Evolutionary conservation across 2,797 vertebrate genomes (phyloP), one percentile per base, ranked within the genome.

Genomic region (Acrocephalus scirpaceus): DNA sequence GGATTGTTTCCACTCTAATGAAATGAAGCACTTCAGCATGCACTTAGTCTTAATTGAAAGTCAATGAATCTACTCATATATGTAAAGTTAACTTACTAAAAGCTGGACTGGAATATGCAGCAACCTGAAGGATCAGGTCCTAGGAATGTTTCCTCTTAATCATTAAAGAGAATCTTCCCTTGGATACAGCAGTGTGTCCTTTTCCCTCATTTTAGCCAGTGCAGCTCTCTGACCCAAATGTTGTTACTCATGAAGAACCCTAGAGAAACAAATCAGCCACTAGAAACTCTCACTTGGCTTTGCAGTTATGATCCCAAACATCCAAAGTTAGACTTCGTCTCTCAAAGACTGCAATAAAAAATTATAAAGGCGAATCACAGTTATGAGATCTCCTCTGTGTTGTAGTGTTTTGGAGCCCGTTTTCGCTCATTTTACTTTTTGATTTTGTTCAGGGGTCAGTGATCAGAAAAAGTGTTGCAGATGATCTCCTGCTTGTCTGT

Each of bases 161-260:
- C 7, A 65, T 40, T 73, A 79, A 50, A 82, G 69, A 76, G 16
- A 4, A 77, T 86, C 67, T 64, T 77, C 56, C 21, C 66, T 77
- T 48, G 48, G 36, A 71, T 44, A 80, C 12, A 67, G 11, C 10
- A 26, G 17, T 11, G 8, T 61, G 16, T 53, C 30, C 30, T 29
- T 32, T 30, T 15, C 10, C 5, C 3, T 14, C 16, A 3, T 36
- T 84, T 82, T 47, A 85, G 21, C 29, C 32, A 32, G 29, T 61
- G 40, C 25, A 82, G 17, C 8, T 51, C 62, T 88, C 64, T 91
- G 34, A 69, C 48, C 57, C 34, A 44, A 94, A 87, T 79, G 16
- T 20, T 96, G 61, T 92, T 93, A 60, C 88, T 91, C 86, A 81
- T 77, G 84, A 95, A 93, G 71, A 96, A 79, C 32, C 12, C n/a